phyloP scores from a whole-genome alignment of 2,113 vertebrate genomes.

The Nerophis lumbriciformis region DNA sequence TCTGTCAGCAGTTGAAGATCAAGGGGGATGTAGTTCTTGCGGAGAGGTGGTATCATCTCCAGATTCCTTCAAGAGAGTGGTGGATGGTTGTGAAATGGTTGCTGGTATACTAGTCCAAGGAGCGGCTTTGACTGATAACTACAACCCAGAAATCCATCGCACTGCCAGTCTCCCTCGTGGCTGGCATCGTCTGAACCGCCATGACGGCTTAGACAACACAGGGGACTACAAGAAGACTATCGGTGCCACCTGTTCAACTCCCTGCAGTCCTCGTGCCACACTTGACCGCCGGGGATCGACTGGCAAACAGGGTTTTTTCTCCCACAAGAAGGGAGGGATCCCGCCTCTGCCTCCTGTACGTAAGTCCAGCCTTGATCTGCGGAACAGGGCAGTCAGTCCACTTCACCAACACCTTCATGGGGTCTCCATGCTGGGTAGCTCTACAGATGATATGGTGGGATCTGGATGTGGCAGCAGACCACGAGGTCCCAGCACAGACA shows the following conservation, averaged over 20 bases:
- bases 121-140: conserved; percentile 64
- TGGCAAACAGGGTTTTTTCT: conserved; percentile 82
- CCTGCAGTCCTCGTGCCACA: conserved; percentile 75
- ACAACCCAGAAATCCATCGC: conserved; percentile 70
- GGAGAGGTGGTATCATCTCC: conserved; percentile 74
- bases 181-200: conserved; percentile 71
- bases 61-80: conserved; percentile 77
- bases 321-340: conserved; percentile 85
- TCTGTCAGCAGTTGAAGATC: conserved; percentile 48
- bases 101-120: conserved; percentile 38
- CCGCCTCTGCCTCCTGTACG: conserved; percentile 90
- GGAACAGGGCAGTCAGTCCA: conserved; percentile 87
- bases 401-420: conserved; percentile 75
- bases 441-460: conserved; percentile 69
- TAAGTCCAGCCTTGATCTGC: conserved; percentile 95
- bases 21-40: conserved; percentile 70
- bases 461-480: conserved; percentile 56
- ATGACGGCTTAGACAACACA: conserved; percentile 73
- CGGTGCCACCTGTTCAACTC: conserved; percentile 66
- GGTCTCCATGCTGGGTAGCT: conserved; percentile 60
- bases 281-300: conserved; percentile 80
- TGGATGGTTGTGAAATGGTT: conserved; percentile 86
- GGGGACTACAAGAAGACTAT: conserved; percentile 57
- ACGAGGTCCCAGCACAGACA: conserved; percentile 75
- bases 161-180: conserved; percentile 80